Base-by-base conservation (phyloP, 2,888 invertebrate genomes). In the Campoplex capitator region DNA sequence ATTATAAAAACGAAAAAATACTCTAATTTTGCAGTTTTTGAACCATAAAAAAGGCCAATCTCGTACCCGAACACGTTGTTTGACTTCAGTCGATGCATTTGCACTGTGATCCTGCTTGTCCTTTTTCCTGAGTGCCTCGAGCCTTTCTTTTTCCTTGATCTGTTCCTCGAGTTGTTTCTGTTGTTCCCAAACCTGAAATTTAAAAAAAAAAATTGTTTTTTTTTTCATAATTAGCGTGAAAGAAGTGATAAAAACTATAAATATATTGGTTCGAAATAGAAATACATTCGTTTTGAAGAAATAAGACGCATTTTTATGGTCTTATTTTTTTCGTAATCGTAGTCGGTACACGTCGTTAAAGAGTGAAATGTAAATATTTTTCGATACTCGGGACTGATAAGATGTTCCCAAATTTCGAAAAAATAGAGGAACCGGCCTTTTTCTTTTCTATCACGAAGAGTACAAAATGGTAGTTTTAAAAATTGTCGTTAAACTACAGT, bases 21-120 rank as follows among this genome's bases (percentile, higher is more conserved):
- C n/a, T 45, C 45, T 2, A 13, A 11, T 45, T 11, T 2, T 45
- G 45, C 13, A 45, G 11, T 13, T 45, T 1, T 45, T 45, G 2
- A 11, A 45, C 3, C 11, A 35, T 16, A 70, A 71, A 48, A 71
- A 68, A 13, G 28, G 56, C 13, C 56, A 28, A 23, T 23, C 56
- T 38, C 18, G 87, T 93, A 97, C 98, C 96, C 98, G 98, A 91
- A 99, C 96, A 93, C 98, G 98, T 95, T 98, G 98, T 95, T 99
- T 99, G 93, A 99, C 99, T 95, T 99, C 99, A 35, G 98, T 97
- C 89, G 99, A 99, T 89, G 99, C 99, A 92, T 98, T 97, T 83
- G 99, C 99, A 95, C 98, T 98, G 95, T 98, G 98, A 94, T 98
- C 98, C 93, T 98, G 97, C 94, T 98, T 98, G 95, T 98, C 98